Percentiles rank a stretch among this genome's conserved stretches.
phyloP scores from a whole-genome alignment of 2,113 vertebrate genomes.

The Phaethornis superciliosus region DNA sequence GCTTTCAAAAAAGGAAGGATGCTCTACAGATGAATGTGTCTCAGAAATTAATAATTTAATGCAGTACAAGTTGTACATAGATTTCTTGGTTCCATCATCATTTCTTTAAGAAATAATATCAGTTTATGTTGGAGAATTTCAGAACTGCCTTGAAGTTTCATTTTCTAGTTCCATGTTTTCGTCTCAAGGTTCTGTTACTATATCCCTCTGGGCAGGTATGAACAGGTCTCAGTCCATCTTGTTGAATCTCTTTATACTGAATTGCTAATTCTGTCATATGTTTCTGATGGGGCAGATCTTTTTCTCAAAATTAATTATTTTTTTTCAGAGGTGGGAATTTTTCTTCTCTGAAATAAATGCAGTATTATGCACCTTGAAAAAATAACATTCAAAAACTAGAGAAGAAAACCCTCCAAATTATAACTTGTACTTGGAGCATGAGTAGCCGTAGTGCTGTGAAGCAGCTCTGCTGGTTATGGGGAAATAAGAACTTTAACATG shows the following conservation, averaged over 20 bases:
- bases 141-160: background rate
- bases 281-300: background rate
- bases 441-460: background rate
- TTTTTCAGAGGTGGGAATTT: too few species aligned
- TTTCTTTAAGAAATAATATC: background rate
- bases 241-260: background rate
- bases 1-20: background rate
- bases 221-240: background rate
- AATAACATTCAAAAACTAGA: background rate
- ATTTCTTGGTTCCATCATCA: background rate
- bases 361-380: background rate
- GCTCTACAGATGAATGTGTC: background rate
- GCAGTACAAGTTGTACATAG: background rate
- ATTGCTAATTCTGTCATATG: background rate
- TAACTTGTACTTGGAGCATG: background rate
- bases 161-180: background rate
- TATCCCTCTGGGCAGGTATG: background rate
- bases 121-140: background rate
- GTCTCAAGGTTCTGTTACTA: background rate
- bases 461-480: background rate
- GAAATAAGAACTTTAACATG: background rate
- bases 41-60: background rate
- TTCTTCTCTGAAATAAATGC: background rate
- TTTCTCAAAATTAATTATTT: background rate
- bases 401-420: background rate